Evolutionary conservation across 2,888 invertebrate species (phyloP), one percentile per base, ranked within the genome.

Genomic region (Bibio marci): DNA sequence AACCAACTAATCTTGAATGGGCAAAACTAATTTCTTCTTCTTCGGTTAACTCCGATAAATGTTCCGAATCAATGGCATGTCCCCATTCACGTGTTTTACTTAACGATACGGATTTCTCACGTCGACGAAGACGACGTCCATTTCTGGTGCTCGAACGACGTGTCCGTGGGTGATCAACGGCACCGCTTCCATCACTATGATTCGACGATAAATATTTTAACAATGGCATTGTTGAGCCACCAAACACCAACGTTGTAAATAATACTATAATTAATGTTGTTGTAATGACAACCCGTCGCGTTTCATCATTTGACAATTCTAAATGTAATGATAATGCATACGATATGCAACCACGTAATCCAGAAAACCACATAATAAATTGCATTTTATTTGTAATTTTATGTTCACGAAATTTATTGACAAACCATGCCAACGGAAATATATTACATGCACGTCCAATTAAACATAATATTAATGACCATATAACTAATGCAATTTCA

Each of bases 331-430:
- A 92, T 15, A 98, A 66, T 2, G 97, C 97, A 63, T 98, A 98
- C 0, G 97, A 95, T 58, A 98, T 94, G 8, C 97, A 97, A 28
- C 97, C 97, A 41, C 97, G 72, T 45, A 97, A 64, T 34, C 95
- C 86, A 58, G 92, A 92, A 59, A 95, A 95, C 95, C 95, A 97
- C 95, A 97, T 97, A 43, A 97, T 92, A 54, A 95, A 94, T 78
- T 94, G 94, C 90, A 92, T 95, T 63, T 92, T 91, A 58, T 80
- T 82, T 1, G 94, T 95, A 42, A 98, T 97, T 63, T 92, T 92
- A 64, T 95, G 95, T 56, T 94, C 91, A 13, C 95, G 74, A 61
- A 97, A 98, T 59, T 83, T 83, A 60, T 98, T 98, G 39, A 92
- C 86, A 28, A 97, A 67, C 52, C 82, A 73, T 1, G 94, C 88